Conservation (phyloP, 37 sponge, comb jelly and placozoan genomes). For the Geodia barretti region DNA sequence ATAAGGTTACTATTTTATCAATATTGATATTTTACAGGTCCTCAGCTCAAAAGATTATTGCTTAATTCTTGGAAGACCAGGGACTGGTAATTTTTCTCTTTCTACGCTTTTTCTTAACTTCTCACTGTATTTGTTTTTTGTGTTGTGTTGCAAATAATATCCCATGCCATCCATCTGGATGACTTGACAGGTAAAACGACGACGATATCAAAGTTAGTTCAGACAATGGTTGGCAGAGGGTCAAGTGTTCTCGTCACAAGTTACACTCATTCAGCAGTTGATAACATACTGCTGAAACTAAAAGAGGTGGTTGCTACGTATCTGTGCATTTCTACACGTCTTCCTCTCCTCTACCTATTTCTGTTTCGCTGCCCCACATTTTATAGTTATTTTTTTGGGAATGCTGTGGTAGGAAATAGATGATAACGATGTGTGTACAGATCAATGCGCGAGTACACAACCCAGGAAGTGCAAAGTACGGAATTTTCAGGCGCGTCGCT, state of each 20-base stretch:
- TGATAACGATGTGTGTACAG: too few relatives aligned
- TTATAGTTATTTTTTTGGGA: too few relatives aligned
- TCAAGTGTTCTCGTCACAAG: constrained; percentile 84
- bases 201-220: constrained; percentile 79
- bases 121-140: too few relatives aligned
- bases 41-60: constrained; percentile 77
- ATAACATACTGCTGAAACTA: constrained; percentile 94
- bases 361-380: too few relatives aligned
- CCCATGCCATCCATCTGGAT: too few relatives aligned
- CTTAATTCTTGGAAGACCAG: constrained; percentile 96
- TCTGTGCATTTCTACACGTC: not conserved
- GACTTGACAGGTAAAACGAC: constrained; percentile 93
- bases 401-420: too few relatives aligned
- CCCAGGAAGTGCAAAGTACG: too few relatives aligned
- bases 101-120: not conserved
- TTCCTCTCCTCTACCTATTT: not conserved
- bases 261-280: constrained; percentile 97
- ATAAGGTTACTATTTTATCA: too few relatives aligned
- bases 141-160: constrained; percentile 2
- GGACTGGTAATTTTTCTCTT: constrained; percentile 51
- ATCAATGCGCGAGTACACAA: too few relatives aligned
- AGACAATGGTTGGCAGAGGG: constrained; percentile 73
- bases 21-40: constrained; percentile 55
- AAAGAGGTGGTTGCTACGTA: constrained; percentile 38
- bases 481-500: not conserved